A percentile compares a stretch with the other conserved stretches of the same genome.
Conservation (phyloP, 2,797 vertebrate genomes). For the Squalus acanthias region DNA sequence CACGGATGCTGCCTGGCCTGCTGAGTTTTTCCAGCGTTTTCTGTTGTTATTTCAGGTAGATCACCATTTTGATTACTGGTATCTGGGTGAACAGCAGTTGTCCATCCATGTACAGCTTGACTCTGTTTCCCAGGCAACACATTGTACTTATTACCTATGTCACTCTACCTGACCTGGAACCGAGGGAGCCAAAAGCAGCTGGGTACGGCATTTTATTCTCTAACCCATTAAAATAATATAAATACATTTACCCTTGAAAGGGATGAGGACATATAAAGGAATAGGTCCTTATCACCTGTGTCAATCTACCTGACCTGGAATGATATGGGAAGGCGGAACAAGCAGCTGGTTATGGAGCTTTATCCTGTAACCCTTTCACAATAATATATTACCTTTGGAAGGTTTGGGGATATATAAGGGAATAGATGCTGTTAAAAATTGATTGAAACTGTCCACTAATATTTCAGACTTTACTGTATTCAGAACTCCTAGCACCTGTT, state of each 20-base stretch:
- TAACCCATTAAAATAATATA: background rate
- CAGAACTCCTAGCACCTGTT: background rate
- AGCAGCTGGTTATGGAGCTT: background rate
- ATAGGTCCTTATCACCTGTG: background rate
- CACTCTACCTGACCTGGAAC: background rate
- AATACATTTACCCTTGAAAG: no score
- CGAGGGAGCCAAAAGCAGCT: background rate
- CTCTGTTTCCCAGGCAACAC: background rate
- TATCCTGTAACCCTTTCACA: background rate
- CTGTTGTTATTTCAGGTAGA: no score
- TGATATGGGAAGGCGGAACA: background rate
- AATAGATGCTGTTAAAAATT: background rate
- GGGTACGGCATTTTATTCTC: background rate
- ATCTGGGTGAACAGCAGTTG: background rate
- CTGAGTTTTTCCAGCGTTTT: no score
- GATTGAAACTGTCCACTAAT: background rate
- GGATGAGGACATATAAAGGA: background rate
- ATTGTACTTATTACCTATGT: background rate
- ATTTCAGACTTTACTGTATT: background rate
- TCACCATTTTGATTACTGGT: background rate
- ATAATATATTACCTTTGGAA: background rate
- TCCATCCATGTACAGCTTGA: background rate
- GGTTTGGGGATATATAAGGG: background rate
- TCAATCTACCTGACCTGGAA: background rate
- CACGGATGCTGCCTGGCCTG: no score